These are phyloP conservation scores for Diogma glabrata DNA, from an alignment of 2,888 invertebrate species.

Conservation along the genomic window DNA sequence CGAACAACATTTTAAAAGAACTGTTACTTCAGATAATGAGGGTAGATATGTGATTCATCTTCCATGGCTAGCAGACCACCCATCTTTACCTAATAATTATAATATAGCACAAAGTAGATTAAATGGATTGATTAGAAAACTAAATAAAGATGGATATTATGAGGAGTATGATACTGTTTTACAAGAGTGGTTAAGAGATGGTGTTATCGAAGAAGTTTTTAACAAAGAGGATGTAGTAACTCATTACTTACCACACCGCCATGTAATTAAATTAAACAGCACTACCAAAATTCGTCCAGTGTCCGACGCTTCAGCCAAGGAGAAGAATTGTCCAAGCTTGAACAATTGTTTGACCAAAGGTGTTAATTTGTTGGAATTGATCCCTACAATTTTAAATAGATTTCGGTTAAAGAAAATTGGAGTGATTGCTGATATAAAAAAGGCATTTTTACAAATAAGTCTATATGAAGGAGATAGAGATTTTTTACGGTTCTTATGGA, in stretches of 20 bases:
- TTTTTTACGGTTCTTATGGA: background rate
- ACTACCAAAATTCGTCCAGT: too few species aligned
- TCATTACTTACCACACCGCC: constrained; percentile 3
- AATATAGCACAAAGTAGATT: constrained; percentile 9
- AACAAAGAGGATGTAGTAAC: background rate
- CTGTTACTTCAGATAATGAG: constrained; percentile 10
- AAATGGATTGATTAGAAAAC: background rate
- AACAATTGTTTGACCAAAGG: background rate
- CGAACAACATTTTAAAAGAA: constrained; percentile 12
- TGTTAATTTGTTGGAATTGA: constrained; percentile 3
- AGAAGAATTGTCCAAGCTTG: background rate
- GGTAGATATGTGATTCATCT: constrained; percentile 12
- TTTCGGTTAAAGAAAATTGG: constrained; percentile 4
- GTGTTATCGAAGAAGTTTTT: background rate
- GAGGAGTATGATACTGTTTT: background rate
- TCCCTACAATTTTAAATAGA: background rate
- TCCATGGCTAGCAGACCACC: constrained; percentile 12
- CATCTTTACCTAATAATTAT: constrained; percentile 9
- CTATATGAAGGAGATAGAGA: background rate
- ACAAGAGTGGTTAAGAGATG: background rate
- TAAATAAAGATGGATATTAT: background rate
- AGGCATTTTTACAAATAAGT: constrained; percentile 6
- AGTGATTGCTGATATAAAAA: background rate
- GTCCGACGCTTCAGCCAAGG: too few species aligned
- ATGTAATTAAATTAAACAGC: background rate